Percentiles rank a stretch among this genome's conserved stretches.
Evolutionary conservation across 2,888 invertebrate genomes (phyloP).

Genomic region (Eledone cirrhosa): DNA sequence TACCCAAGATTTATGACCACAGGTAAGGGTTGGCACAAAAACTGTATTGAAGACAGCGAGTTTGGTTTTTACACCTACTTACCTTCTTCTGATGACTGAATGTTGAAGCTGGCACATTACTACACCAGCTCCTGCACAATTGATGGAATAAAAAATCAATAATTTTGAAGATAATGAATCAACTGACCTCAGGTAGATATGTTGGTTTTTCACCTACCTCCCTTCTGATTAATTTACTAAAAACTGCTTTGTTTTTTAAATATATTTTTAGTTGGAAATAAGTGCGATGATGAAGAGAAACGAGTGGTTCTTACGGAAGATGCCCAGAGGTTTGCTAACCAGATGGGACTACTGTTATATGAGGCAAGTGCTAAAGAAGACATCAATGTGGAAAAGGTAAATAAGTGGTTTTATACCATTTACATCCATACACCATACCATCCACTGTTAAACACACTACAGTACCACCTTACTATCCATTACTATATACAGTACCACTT

Average conservation of each 20-base stretch:
- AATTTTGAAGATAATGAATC: too few relatives aligned
- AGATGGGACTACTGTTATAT: conserved; percentile 96
- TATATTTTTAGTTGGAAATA: conserved; percentile 63
- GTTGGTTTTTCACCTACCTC: too few relatives aligned
- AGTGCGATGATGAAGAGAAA: conserved; percentile 65
- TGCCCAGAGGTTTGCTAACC: conserved; percentile 94
- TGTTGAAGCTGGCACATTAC: too few relatives aligned
- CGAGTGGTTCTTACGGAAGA: conserved; percentile 97
- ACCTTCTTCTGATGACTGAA: too few relatives aligned
- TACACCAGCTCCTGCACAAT: too few relatives aligned
- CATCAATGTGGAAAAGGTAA: conserved; percentile 97
- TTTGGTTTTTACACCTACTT: too few relatives aligned
- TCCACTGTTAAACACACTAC: neutral
- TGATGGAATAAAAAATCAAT: too few relatives aligned
- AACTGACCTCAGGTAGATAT: too few relatives aligned
- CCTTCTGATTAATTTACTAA: neutral
- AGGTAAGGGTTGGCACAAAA: too few relatives aligned
- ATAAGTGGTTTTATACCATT: conserved; percentile 53
- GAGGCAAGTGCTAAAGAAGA: conserved; percentile 99
- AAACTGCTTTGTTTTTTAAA: neutral
- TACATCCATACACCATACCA: too few relatives aligned
- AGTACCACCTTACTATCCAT: neutral
- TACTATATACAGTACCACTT: neutral
- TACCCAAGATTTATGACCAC: too few relatives aligned
- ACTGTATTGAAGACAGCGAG: too few relatives aligned